phyloP scores from a whole-genome alignment of 2,797 vertebrate genomes.

The Anomalospiza imberbis region DNA sequence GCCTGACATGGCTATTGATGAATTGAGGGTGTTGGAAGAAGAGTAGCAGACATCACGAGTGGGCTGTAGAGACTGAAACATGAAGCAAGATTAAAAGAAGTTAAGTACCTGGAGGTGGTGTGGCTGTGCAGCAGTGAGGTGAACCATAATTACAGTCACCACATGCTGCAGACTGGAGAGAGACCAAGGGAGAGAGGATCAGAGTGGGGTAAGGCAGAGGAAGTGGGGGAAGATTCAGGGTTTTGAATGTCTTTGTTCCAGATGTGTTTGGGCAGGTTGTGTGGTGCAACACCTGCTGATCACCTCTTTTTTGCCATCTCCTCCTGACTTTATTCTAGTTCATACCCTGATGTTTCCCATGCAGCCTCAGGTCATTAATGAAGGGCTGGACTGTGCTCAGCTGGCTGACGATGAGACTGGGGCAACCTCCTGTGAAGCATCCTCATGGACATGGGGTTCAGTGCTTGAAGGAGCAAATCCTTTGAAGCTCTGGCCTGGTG shows the following conservation, averaged over 20 bases:
- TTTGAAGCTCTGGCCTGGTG: neutral
- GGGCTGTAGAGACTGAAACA: conserved; percentile 33
- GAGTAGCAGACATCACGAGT: conserved; percentile 19
- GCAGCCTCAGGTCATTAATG: neutral
- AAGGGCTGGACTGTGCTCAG: neutral
- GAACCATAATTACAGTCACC: neutral
- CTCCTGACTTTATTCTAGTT: neutral
- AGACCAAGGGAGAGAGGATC: neutral
- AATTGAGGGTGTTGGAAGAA: conserved; percentile 41
- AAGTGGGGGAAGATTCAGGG: neutral
- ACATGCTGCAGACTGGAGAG: neutral
- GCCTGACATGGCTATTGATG: conserved; percentile 51
- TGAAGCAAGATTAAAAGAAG: conserved; percentile 59
- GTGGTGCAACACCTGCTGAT: neutral
- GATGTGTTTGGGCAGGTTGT: neutral
- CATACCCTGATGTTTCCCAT: neutral
- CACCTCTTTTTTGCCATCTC: neutral
- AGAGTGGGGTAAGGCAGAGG: neutral
- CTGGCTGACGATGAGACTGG: neutral
- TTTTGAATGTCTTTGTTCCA: neutral
- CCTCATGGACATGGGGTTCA: neutral
- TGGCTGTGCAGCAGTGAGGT: neutral
- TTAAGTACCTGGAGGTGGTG: conserved; percentile 46
- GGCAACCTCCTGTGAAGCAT: neutral
- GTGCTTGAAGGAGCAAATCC: neutral